Percentiles rank a stretch among this genome's conserved stretches.
phyloP scores from a whole-genome alignment of 2,888 invertebrate genomes.

The Physocephala rufipes region DNA sequence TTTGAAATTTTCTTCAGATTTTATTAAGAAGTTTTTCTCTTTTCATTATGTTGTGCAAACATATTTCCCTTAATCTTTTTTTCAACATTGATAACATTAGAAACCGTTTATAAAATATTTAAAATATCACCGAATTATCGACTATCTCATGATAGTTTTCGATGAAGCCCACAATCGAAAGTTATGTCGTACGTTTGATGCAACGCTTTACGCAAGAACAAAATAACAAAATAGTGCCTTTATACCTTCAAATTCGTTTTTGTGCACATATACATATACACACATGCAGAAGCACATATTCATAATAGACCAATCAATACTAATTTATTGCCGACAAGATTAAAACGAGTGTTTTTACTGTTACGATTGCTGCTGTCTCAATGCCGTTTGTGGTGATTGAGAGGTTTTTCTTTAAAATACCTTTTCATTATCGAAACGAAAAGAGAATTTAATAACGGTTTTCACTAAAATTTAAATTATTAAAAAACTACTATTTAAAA shows the following conservation, averaged over 20 bases:
- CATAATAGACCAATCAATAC: neutral
- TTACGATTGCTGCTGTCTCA: neutral
- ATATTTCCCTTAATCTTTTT: neutral
- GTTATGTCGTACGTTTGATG: too few species aligned
- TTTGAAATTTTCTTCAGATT: neutral
- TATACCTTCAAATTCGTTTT: too few species aligned
- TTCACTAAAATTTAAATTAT: too few species aligned
- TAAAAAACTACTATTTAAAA: too few species aligned
- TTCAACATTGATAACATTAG: neutral
- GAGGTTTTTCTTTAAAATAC: neutral
- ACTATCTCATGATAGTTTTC: neutral
- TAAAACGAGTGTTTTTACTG: constrained; percentile 8
- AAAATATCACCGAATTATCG: neutral
- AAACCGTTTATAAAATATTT: neutral
- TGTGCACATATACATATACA: too few species aligned
- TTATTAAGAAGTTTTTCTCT: neutral
- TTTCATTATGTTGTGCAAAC: neutral
- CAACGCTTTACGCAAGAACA: too few species aligned
- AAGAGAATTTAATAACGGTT: too few species aligned
- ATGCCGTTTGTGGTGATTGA: neutral
- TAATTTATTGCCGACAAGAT: constrained; percentile 11
- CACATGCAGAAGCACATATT: too few species aligned
- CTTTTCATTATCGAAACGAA: neutral
- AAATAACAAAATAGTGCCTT: too few species aligned
- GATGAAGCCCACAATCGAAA: neutral